phyloP scores from a whole-genome alignment of 2,888 invertebrate species.

The Xanthostigma xanthostigma region DNA sequence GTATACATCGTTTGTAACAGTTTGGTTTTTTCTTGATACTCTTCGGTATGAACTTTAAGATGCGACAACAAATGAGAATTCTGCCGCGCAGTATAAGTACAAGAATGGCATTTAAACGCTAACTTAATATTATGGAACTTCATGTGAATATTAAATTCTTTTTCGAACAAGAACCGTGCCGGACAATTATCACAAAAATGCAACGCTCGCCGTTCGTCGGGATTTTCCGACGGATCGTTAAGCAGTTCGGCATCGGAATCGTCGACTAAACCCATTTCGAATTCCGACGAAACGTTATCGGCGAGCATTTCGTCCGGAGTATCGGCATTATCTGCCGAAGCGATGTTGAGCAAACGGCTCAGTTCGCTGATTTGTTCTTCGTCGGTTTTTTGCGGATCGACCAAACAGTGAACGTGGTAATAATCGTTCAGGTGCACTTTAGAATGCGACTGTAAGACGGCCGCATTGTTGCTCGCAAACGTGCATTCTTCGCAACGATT shows the following conservation, averaged over 20 bases:
- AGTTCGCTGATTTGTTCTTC: conserved; percentile 46
- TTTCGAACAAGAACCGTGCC: conserved; percentile 62
- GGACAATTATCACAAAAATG: conserved; percentile 73
- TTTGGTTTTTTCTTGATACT: conserved; percentile 64
- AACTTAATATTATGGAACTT: conserved; percentile 50
- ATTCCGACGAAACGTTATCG: too few relatives aligned
- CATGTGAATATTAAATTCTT: conserved; percentile 57
- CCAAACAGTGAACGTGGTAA: conserved; percentile 55
- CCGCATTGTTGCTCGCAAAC: conserved; percentile 60
- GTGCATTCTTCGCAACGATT: conserved; percentile 64
- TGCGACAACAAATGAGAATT: conserved; percentile 54
- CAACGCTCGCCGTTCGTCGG: conserved; percentile 26
- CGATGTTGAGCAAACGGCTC: conserved; percentile 11
- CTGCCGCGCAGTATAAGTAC: conserved; percentile 61
- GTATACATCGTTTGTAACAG: conserved; percentile 49
- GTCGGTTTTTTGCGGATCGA: conserved; percentile 47
- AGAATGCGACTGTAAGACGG: conserved; percentile 52
- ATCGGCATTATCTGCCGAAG: too few relatives aligned
- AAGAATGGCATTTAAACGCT: conserved; percentile 55
- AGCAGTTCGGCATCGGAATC: too few relatives aligned
- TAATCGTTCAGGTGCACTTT: conserved; percentile 60
- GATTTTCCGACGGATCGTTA: background rate
- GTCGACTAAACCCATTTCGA: too few relatives aligned
- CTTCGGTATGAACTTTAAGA: conserved; percentile 55
- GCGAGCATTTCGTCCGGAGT: too few relatives aligned